Base-by-base conservation (phyloP, 2,113 vertebrate species). In the Siniperca knerii region DNA sequence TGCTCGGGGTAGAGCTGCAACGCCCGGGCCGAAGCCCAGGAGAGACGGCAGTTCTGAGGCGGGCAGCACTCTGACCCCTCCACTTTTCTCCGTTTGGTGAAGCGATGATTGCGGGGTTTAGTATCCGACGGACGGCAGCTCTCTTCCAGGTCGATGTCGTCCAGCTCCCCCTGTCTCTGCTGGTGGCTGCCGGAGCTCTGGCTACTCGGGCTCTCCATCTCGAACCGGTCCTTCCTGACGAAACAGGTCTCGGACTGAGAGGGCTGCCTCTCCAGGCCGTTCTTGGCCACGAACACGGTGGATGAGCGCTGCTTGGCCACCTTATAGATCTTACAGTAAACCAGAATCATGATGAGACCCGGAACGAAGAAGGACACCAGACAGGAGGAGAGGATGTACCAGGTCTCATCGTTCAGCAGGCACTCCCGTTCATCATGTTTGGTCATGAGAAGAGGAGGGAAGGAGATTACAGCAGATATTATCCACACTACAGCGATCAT, bases 301-400 rank as follows among this genome's bases (percentile, higher is more conserved):
- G 96, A 96, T 0, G 95, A 96, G 58, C 96, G 92, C 80, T 93
- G 96, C 77, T 96, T 95, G 0, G 97, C 97, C 87, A 97, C 96
- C 64, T 92, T 95, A 81, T 98, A 97, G 67, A 98, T 98, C 60
- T 97, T 96, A 88, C 97, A 97, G 91, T 98, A 98, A 23, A 98
- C 96, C 0, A 97, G 85, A 0, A 97, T 96, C 97, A 98, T 98
- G 86, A 97, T 95, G 10, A 98, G 92, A 81, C 97, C 97, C 0
- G 97, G 97, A 1, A 96, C 95, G 20, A 98, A 98, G 92, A 98
- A 98, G 57, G 97, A 98, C 68, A 97, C 96, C 0, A 96, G 66
- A 44, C 97, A 97, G 35, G 97, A 98, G 11, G 96, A 97, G 79
- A 98, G 93, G 74, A 98, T 97, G 29, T 98, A 98, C 97, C 97